Percentiles rank a stretch among this genome's conserved stretches.
Evolutionary conservation across 2,888 invertebrate species (phyloP).

Genomic region (Athripsodes cinereus): DNA sequence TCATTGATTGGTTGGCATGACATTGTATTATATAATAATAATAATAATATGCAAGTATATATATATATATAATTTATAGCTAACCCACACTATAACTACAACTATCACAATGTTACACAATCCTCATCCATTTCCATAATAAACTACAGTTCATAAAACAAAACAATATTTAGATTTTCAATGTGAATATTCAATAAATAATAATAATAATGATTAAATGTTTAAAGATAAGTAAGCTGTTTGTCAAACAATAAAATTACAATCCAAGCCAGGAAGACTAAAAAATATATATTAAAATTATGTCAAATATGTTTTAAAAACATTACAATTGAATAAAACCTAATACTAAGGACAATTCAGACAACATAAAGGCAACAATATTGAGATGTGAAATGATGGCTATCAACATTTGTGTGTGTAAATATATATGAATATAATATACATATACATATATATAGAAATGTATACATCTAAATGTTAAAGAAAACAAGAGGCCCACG

Average conservation of each 20-base stretch:
- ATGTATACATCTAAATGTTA: slow-evolving; percentile 5
- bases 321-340: slow-evolving; percentile 25
- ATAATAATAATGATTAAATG: slow-evolving; percentile 9
- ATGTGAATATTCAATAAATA: slow-evolving; percentile 17
- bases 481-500: slow-evolving; percentile 13
- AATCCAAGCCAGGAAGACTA: slow-evolving; percentile 27
- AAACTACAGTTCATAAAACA: slow-evolving; percentile 18
- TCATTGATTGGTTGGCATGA: too few relatives aligned
- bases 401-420: slow-evolving; percentile 1
- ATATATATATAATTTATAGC: too few relatives aligned
- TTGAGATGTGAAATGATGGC: slow-evolving; percentile 15
- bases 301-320: slow-evolving; percentile 21
- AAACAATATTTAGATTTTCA: slow-evolving; percentile 10
- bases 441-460: too few relatives aligned
- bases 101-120: slow-evolving; percentile 26
- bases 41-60: neutral
- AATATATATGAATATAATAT: neutral
- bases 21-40: neutral
- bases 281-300: slow-evolving; percentile 21
- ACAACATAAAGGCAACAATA: slow-evolving; percentile 26
- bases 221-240: slow-evolving; percentile 20
- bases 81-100: slow-evolving; percentile 19
- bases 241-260: slow-evolving; percentile 24
- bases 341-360: slow-evolving; percentile 25
- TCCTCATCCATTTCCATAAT: slow-evolving; percentile 21